Conservation (phyloP, 2,797 vertebrate genomes). For the Argya squamiceps region DNA sequence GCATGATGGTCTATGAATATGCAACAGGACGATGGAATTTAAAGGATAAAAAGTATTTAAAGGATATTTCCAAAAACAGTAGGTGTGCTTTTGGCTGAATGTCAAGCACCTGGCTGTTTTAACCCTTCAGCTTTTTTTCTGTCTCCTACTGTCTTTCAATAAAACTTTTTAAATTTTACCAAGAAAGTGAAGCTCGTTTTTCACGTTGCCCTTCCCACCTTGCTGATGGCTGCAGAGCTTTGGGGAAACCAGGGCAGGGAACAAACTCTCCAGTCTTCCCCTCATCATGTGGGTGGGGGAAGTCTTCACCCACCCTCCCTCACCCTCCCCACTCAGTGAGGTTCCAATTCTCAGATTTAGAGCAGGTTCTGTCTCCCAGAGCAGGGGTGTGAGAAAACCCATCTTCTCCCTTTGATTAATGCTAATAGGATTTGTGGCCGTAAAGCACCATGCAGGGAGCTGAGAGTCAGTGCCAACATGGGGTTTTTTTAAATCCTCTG, state of each 20-base stretch:
- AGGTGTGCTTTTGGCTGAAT: background rate
- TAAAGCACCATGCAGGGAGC: background rate
- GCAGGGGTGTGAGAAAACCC: background rate
- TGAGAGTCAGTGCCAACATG: background rate
- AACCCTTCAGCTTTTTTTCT: background rate
- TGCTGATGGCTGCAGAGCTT: conserved; percentile 19
- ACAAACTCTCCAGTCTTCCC: background rate
- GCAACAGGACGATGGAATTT: background rate
- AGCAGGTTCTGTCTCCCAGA: background rate
- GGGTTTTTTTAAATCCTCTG: background rate
- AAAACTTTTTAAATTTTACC: background rate
- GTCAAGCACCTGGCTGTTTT: background rate
- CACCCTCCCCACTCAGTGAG: accelerated
- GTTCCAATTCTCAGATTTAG: background rate
- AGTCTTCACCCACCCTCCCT: background rate
- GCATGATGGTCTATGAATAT: background rate
- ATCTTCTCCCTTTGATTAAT: background rate
- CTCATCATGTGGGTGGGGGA: background rate
- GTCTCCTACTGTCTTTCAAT: background rate
- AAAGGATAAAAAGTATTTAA: background rate
- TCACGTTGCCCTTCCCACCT: background rate
- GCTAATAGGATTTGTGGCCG: background rate
- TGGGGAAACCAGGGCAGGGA: background rate
- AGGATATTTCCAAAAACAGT: background rate
- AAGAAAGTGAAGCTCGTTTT: background rate